phyloP scores from a whole-genome alignment of 2,113 vertebrate species.

The Salvelinus sp. region DNA sequence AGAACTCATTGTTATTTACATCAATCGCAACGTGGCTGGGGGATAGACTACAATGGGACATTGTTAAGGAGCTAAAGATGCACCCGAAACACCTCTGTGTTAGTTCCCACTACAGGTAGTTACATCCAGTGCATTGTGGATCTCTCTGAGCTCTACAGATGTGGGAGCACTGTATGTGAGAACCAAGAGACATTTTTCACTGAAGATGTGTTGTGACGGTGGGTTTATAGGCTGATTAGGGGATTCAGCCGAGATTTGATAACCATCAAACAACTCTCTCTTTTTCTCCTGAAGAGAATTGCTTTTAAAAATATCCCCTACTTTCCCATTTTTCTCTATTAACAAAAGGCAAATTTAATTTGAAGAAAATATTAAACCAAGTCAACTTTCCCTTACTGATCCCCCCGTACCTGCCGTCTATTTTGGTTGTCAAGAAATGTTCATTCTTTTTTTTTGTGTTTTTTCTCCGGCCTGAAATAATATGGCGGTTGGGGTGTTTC shows the following conservation, averaged over 20 bases:
- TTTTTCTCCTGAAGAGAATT: slow-evolving; percentile 52
- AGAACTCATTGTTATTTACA: slow-evolving; percentile 40
- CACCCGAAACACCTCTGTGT: no score
- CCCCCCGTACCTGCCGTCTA: slow-evolving; percentile 78
- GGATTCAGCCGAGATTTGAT: no score
- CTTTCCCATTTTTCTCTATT: slow-evolving; percentile 58
- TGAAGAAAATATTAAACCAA: no score
- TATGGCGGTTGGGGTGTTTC: no score
- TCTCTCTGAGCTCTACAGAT: slow-evolving; percentile 56
- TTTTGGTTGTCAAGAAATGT: slow-evolving; percentile 89
- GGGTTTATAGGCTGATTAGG: no score
- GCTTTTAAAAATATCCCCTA: slow-evolving; percentile 60
- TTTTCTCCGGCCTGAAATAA: slow-evolving; percentile 87
- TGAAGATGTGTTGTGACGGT: no score
- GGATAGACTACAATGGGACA: no score
- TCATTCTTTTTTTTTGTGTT: no score
- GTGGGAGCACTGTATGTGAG: slow-evolving; percentile 58
- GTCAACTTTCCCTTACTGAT: slow-evolving; percentile 55
- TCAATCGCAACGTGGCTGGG: no score
- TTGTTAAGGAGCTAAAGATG: no score
- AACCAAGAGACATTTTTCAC: slow-evolving; percentile 48
- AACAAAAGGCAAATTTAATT: no score
- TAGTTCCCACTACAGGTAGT: slow-evolving; percentile 58
- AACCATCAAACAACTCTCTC: slow-evolving; percentile 58
- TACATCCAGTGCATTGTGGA: slow-evolving; percentile 57